These are phyloP conservation scores for Chouioia cunea DNA, from an alignment of 2,888 invertebrate genomes.

Conservation along the genomic window DNA sequence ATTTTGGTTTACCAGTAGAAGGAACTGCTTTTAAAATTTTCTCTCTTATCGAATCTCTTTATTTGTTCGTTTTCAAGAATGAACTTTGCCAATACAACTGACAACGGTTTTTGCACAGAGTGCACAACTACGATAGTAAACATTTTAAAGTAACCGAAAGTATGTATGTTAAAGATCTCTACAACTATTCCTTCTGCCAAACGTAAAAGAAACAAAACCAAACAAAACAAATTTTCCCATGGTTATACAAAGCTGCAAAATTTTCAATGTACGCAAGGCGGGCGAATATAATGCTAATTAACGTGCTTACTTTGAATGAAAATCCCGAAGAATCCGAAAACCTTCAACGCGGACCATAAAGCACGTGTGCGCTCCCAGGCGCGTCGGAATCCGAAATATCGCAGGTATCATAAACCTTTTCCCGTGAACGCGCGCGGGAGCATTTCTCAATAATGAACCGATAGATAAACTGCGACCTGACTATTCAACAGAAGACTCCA, in stretches of 20 bases:
- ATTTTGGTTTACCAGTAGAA: no score
- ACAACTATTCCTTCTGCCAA: no score
- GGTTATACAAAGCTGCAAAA: no score
- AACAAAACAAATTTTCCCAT: background rate
- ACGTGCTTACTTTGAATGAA: constrained; percentile 19
- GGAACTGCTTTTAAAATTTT: no score
- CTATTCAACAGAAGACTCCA: background rate
- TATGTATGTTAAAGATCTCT: no score
- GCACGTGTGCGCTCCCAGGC: constrained; percentile 1
- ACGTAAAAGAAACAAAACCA: no score
- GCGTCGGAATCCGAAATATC: constrained; percentile 40
- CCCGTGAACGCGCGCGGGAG: constrained; percentile 1
- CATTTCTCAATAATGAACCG: constrained; percentile 44
- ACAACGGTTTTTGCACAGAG: no score
- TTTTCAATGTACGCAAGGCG: background rate
- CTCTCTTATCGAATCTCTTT: no score
- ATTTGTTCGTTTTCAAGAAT: no score
- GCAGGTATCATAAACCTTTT: constrained; percentile 43
- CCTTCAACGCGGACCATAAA: background rate
- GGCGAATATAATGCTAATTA: constrained; percentile 24
- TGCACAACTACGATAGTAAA: no score
- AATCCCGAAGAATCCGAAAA: constrained; percentile 16
- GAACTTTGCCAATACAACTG: no score
- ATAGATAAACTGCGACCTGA: constrained; percentile 28
- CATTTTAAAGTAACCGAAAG: no score